A percentile compares a stretch with the other conserved stretches of the same genome.
These are phyloP conservation scores for Chlorops oryzae DNA, from an alignment of 1,140 invertebrate genomes.

Conservation along the genomic window DNA sequence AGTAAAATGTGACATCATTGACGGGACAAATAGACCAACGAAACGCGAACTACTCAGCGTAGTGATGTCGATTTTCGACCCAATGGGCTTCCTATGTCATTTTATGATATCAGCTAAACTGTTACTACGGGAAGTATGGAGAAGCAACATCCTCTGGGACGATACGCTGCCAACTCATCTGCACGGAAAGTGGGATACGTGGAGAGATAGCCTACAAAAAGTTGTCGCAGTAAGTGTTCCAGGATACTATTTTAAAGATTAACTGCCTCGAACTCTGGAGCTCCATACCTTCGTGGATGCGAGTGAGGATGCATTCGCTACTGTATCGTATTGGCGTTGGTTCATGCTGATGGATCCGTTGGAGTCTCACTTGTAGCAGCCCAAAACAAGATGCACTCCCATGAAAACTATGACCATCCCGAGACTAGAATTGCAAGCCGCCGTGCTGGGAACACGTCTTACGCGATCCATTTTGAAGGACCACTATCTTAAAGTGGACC, in stretches of 20 bases:
- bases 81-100: slow-evolving; percentile 18
- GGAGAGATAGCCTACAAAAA: neutral
- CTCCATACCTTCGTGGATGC: no score
- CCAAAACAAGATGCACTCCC: no score
- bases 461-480: no score
- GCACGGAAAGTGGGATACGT: neutral
- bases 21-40: neutral
- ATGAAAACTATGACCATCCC: no score
- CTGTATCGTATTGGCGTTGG: no score
- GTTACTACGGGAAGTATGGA: slow-evolving; percentile 43
- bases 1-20: neutral
- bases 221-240: neutral
- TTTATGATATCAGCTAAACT: slow-evolving; percentile 41
- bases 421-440: no score
- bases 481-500: no score
- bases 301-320: no score
- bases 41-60: slow-evolving; percentile 3
- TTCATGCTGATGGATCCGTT: no score
- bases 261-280: no score
- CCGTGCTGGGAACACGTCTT: no score
- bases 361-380: no score
- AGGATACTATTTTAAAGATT: neutral
- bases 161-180: slow-evolving; percentile 12
- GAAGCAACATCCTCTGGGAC: slow-evolving; percentile 40
- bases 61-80: slow-evolving; percentile 1